Evolutionary conservation across 1,140 invertebrate genomes (phyloP).

Genomic region (Wiebesia pumilae): DNA sequence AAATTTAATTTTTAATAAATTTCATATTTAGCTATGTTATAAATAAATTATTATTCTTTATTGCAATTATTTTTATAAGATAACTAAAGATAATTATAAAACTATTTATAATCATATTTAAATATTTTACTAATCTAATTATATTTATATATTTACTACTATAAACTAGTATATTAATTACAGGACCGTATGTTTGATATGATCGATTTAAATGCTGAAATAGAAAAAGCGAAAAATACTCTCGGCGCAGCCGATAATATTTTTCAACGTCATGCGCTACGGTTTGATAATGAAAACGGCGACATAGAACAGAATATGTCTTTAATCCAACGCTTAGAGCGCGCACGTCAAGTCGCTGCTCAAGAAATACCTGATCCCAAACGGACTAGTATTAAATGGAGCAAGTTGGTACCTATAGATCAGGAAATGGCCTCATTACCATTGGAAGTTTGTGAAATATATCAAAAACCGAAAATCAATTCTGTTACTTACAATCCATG

Average conservation of each 20-base stretch:
- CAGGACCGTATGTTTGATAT: conserved; percentile 72
- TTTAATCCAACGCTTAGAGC: conserved; percentile 61
- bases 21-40: no score
- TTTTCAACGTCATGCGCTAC: conserved; percentile 68
- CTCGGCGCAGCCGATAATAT: conserved; percentile 64
- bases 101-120: no score
- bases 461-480: conserved; percentile 56
- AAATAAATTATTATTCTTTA: no score
- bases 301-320: conserved; percentile 53
- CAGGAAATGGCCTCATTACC: neutral
- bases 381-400: conserved; percentile 60
- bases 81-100: no score
- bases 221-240: conserved; percentile 68
- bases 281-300: conserved; percentile 67
- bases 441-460: neutral
- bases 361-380: conserved; percentile 56
- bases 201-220: conserved; percentile 70
- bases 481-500: conserved; percentile 60
- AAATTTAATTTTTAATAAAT: no score
- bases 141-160: neutral
- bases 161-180: neutral
- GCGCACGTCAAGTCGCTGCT: conserved; percentile 61
- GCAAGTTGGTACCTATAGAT: conserved; percentile 60
- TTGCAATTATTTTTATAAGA: no score
- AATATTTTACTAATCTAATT: neutral